Evolutionary conservation across 2,797 vertebrate species (phyloP).

Genomic region (Cynodonichthys magdalenae): DNA sequence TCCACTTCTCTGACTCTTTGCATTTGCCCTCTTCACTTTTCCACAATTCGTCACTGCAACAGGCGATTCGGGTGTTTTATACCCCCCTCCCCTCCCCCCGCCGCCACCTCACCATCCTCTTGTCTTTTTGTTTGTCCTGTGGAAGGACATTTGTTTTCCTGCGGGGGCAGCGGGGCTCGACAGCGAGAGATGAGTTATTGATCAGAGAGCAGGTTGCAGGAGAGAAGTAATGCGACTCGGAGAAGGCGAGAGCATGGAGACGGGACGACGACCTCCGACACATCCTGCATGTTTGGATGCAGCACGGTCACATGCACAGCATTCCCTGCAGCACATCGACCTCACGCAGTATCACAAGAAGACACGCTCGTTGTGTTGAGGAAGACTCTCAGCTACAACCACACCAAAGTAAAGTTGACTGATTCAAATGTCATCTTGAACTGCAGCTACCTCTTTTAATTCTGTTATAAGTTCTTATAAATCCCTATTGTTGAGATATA

Average conservation of each 20-base stretch:
- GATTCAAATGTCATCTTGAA: no score
- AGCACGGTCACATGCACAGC: not conserved
- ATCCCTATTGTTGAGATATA: no score
- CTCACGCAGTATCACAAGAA: no score
- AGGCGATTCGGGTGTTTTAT: conserved; percentile 54
- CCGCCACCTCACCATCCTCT: not conserved
- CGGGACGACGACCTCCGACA: conserved; percentile 59
- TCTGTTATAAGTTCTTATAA: no score
- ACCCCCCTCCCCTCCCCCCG: conserved; percentile 23
- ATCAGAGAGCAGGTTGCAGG: conserved; percentile 72
- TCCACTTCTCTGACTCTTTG: conserved; percentile 29
- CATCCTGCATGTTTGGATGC: conserved; percentile 38
- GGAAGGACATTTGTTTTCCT: conserved; percentile 83
- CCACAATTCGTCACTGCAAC: conserved; percentile 25
- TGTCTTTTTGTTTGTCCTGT: conserved; percentile 76
- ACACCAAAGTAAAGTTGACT: no score
- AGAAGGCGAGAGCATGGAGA: conserved; percentile 42
- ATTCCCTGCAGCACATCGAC: no score
- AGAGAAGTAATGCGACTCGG: conserved; percentile 22
- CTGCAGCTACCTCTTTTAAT: no score
- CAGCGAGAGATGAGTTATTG: conserved; percentile 82
- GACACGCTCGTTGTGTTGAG: no score
- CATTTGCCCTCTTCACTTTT: conserved; percentile 29
- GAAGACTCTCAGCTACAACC: no score
- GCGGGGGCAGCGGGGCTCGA: conserved; percentile 75